phyloP scores from a whole-genome alignment of 2,113 vertebrate species.

The Erythrocercus mccallii region DNA sequence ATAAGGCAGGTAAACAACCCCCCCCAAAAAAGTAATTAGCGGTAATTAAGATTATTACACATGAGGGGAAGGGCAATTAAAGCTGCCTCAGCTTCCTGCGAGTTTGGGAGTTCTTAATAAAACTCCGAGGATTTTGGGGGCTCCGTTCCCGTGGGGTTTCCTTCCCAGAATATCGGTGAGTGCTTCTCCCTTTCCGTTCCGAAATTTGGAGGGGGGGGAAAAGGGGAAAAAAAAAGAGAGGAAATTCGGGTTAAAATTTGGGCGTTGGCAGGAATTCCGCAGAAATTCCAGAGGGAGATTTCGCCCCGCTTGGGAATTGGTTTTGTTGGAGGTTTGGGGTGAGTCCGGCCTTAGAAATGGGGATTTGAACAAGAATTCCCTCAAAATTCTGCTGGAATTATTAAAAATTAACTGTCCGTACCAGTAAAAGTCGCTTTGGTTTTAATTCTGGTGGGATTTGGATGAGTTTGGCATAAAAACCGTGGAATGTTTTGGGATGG shows the following conservation, averaged over 20 bases:
- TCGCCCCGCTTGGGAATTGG: background rate
- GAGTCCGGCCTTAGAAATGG: too few relatives aligned
- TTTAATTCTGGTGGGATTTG: background rate
- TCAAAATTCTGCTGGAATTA: too few relatives aligned
- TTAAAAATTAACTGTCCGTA: too few relatives aligned
- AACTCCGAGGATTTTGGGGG: background rate
- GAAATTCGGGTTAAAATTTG: background rate
- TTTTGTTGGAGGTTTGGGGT: background rate
- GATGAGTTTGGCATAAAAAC: background rate
- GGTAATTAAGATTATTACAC: constrained; percentile 28
- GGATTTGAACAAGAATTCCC: too few relatives aligned
- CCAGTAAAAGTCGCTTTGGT: background rate
- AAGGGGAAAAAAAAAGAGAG: too few relatives aligned
- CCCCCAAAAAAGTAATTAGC: background rate
- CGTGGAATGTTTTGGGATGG: background rate
- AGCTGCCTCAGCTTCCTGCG: constrained; percentile 14
- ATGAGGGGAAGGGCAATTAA: constrained; percentile 29
- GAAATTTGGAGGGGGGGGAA: background rate
- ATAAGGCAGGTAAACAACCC: background rate
- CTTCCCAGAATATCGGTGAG: background rate
- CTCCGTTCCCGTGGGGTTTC: background rate
- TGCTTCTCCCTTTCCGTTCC: background rate
- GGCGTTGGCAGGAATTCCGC: accelerated
- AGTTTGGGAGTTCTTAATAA: constrained; percentile 6
- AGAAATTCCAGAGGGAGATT: background rate